phyloP scores from a whole-genome alignment of 2,888 invertebrate species.

The Archaeoteleia sp. region DNA sequence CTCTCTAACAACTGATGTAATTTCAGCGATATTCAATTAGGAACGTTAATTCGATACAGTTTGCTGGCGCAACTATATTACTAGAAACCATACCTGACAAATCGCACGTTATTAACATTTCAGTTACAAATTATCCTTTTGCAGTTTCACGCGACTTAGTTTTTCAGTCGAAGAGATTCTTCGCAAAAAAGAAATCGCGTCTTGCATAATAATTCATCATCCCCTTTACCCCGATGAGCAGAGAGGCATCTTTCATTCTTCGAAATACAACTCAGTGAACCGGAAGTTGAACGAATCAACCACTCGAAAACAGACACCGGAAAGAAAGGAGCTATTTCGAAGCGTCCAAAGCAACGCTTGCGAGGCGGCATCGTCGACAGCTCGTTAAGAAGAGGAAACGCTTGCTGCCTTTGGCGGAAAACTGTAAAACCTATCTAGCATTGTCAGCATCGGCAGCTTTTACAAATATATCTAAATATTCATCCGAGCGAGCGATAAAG shows the following conservation, averaged over 20 bases:
- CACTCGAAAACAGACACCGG: conserved; percentile 56
- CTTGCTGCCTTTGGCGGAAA: conserved; percentile 45
- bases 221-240: conserved; percentile 11
- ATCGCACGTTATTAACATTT: no score
- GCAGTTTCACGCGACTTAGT: no score
- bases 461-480: conserved; percentile 16
- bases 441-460: conserved; percentile 27
- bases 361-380: conserved; percentile 47
- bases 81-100: no score
- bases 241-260: conserved; percentile 33
- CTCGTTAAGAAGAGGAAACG: conserved; percentile 44
- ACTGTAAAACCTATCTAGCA: conserved; percentile 30
- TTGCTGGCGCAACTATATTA: no score
- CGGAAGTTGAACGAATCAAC: conserved; percentile 58
- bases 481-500: conserved; percentile 22
- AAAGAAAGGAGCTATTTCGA: conserved; percentile 48
- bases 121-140: no score
- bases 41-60: no score
- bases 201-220: conserved; percentile 42
- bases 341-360: conserved; percentile 41
- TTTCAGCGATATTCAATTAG: no score
- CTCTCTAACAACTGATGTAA: no score
- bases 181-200: no score
- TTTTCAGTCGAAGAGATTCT: no score
- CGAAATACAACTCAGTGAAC: conserved; percentile 53